These are phyloP conservation scores for Trichomalopsis sarcophagae DNA, from an alignment of 1,140 invertebrate genomes.

Conservation along the genomic window DNA sequence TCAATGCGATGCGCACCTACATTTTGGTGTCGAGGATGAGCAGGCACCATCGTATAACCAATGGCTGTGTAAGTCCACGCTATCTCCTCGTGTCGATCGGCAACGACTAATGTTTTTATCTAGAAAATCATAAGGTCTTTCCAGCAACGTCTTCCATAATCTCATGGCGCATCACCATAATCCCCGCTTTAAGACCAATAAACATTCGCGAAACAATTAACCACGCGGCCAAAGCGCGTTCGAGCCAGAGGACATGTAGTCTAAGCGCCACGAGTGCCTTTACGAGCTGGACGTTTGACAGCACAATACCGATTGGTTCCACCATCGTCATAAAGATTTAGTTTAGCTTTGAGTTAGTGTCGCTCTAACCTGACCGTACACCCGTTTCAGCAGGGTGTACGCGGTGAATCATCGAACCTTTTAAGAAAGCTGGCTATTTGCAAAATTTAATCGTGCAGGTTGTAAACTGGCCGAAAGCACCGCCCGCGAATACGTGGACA, in stretches of 20 bases:
- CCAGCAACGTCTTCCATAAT: slow-evolving; percentile 4
- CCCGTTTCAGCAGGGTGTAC: not conserved
- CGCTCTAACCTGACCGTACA: not conserved
- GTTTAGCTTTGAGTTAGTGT: not conserved
- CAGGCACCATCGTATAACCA: not conserved
- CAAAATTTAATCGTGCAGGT: not conserved
- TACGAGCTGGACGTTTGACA: not conserved
- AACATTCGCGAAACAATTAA: slow-evolving; percentile 38
- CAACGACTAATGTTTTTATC: slow-evolving; percentile 34
- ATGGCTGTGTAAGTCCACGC: not conserved
- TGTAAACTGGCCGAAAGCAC: not conserved
- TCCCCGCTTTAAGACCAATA: slow-evolving; percentile 16
- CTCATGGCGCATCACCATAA: not conserved
- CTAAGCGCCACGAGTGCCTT: not conserved
- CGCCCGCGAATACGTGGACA: not conserved
- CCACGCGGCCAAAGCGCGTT: not conserved
- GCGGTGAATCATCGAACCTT: not conserved
- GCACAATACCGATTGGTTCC: not conserved
- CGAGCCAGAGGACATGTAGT: not conserved
- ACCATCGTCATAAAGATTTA: slow-evolving; percentile 12
- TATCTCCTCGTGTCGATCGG: not conserved
- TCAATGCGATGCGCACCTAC: too few species aligned
- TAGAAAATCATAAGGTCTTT: slow-evolving; percentile 9
- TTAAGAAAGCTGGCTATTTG: not conserved
- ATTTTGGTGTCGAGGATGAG: not conserved